phyloP scores from a whole-genome alignment of 2,888 invertebrate genomes.

The Doris montereyensis region DNA sequence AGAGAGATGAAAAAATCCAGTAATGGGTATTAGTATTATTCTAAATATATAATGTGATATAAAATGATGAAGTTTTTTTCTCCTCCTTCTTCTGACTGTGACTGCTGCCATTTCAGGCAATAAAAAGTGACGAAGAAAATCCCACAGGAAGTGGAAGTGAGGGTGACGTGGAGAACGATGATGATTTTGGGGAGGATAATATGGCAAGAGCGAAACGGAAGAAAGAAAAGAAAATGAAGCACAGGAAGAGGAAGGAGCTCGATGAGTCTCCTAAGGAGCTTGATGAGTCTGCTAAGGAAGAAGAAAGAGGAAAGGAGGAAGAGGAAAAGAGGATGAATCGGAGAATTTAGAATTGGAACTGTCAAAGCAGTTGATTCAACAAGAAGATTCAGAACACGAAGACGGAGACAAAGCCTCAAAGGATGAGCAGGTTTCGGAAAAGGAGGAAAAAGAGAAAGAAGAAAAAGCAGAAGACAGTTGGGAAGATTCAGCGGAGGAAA shows the following conservation, averaged over 20 bases:
- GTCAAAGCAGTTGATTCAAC: slow-evolving; percentile 41
- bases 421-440: not conserved
- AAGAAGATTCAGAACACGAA: slow-evolving; percentile 30
- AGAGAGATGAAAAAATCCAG: too few species aligned
- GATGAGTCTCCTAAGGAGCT: slow-evolving; percentile 30
- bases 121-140: slow-evolving; percentile 3
- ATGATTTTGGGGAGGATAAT: slow-evolving; percentile 2
- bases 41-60: too few species aligned
- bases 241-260: slow-evolving; percentile 28
- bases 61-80: too few species aligned
- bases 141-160: slow-evolving; percentile 7
- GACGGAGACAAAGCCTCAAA: slow-evolving; percentile 21
- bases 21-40: not conserved
- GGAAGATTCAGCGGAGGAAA: too few species aligned
- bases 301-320: slow-evolving; percentile 31
- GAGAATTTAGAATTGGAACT: slow-evolving; percentile 25
- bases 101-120: too few species aligned
- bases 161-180: slow-evolving; percentile 5
- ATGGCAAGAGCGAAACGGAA: slow-evolving; percentile 7
- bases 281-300: slow-evolving; percentile 13
- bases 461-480: slow-evolving; percentile 30
- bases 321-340: slow-evolving; percentile 8
- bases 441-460: slow-evolving; percentile 7
- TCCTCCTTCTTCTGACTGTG: not conserved
- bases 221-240: too few species aligned